Evolutionary conservation across 1,140 invertebrate species (phyloP).

Genomic region (Aleiodes sp.): DNA sequence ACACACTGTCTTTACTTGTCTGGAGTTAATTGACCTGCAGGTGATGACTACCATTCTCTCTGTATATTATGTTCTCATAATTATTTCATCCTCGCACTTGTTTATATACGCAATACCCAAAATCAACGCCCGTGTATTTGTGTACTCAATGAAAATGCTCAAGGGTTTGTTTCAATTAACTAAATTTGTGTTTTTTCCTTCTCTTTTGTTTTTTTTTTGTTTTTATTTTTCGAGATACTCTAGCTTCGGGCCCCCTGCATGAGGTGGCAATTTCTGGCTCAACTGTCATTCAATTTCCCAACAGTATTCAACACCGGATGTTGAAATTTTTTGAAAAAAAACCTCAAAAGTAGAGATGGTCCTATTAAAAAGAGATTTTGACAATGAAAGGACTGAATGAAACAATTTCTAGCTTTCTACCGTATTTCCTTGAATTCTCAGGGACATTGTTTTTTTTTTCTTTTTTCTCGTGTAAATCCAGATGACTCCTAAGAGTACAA

Average conservation of each 20-base stretch:
- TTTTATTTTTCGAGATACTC: not conserved
- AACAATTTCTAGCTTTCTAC: not conserved
- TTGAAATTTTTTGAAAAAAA: conserved; percentile 32
- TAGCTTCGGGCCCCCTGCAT: not conserved
- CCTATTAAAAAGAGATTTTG: conserved; percentile 64
- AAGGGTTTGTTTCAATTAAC: conserved; percentile 20
- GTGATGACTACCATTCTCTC: not conserved
- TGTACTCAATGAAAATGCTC: not conserved
- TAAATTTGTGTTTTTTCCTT: not conserved
- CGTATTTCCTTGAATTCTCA: conserved; percentile 52
- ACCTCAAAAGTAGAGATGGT: conserved; percentile 33
- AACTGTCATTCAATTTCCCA: conserved; percentile 23
- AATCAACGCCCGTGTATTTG: not conserved
- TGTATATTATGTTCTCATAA: not conserved
- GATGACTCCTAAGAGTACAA: conserved; percentile 12
- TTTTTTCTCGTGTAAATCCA: not conserved
- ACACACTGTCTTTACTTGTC: not conserved
- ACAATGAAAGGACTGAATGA: conserved; percentile 14
- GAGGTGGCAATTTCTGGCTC: not conserved
- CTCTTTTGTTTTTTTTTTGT: too few species aligned
- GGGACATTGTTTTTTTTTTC: conserved; percentile 52
- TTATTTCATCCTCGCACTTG: too few species aligned
- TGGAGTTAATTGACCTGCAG: not conserved
- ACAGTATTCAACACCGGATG: conserved; percentile 49
- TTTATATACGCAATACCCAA: too few species aligned